Percentiles rank a stretch among this genome's conserved stretches.
Conservation (phyloP, 2,797 vertebrate species). For the Sebastes kiyomatsui region DNA sequence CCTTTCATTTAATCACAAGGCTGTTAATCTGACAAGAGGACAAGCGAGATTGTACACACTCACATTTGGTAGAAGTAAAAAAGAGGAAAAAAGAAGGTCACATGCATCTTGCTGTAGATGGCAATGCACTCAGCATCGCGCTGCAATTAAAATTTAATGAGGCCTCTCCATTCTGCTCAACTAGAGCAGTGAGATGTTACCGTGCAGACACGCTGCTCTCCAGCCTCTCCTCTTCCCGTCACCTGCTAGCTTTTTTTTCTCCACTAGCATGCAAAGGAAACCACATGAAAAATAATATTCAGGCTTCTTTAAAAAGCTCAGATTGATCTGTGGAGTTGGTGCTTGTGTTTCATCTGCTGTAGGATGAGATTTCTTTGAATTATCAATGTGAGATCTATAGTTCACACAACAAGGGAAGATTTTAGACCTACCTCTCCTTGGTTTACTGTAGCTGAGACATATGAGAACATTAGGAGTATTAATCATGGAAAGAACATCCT, state of each 20-base stretch:
- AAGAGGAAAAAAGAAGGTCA: conserved; percentile 65
- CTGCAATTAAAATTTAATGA: conserved; percentile 84
- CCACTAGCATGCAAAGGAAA: conserved; percentile 37
- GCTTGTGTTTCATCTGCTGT: conserved; percentile 16
- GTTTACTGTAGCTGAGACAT: conserved; percentile 6
- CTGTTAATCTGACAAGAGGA: conserved; percentile 23
- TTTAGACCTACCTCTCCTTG: not conserved
- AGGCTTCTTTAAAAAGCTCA: conserved; percentile 11
- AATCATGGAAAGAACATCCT: not conserved
- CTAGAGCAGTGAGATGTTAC: conserved; percentile 62
- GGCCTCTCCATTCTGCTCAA: conserved; percentile 65
- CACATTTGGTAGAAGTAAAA: conserved; percentile 34
- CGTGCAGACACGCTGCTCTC: conserved; percentile 45
- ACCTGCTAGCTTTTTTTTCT: conserved; percentile 6
- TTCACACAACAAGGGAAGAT: not conserved
- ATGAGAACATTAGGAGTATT: not conserved
- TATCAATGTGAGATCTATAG: conserved; percentile 12
- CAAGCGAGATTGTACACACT: conserved; percentile 12
- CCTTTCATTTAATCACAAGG: conserved; percentile 31
- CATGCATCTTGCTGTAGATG: conserved; percentile 70
- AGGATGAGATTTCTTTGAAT: conserved; percentile 17
- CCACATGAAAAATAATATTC: conserved; percentile 21
- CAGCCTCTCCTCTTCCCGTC: conserved; percentile 24
- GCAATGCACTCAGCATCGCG: conserved; percentile 66
- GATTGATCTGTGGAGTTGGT: not conserved